Percentiles rank a stretch among this genome's conserved stretches.
These are phyloP conservation scores for Elgonia sp. DNA, from an alignment of 2,888 invertebrate species.

Conservation along the genomic window DNA sequence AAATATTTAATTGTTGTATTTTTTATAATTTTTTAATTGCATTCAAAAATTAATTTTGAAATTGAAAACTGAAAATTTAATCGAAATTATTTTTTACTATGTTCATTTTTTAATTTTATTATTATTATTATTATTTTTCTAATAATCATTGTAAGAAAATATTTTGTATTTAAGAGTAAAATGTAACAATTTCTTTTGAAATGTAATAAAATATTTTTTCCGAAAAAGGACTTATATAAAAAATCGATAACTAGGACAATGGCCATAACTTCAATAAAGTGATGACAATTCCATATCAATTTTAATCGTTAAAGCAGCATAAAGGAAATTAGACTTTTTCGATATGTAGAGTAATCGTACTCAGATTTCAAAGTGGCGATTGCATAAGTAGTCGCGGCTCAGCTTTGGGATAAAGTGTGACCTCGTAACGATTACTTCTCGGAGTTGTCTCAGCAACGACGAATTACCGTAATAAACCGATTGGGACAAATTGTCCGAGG, in stretches of 20 bases:
- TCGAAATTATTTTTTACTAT: too few species aligned
- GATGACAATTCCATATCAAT: constrained; percentile 26
- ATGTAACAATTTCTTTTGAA: too few species aligned
- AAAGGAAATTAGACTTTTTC: constrained; percentile 60
- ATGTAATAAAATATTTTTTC: too few species aligned
- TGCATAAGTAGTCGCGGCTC: constrained; percentile 47
- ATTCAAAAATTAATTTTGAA: too few species aligned
- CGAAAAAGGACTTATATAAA: neutral
- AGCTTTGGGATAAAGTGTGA: constrained; percentile 65
- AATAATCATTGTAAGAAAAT: too few species aligned
- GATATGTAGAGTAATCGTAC: constrained; percentile 43
- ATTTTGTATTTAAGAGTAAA: too few species aligned
- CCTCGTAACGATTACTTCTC: constrained; percentile 64
- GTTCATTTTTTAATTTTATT: too few species aligned
- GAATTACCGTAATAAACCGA: constrained; percentile 63
- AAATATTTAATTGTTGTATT: too few species aligned
- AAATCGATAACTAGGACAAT: constrained; percentile 28
- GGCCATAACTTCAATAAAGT: constrained; percentile 16
- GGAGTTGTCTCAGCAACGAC: constrained; percentile 26
- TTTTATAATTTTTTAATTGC: too few species aligned
- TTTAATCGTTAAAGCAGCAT: constrained; percentile 10
- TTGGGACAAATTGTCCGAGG: constrained; percentile 50
- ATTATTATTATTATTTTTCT: too few species aligned
- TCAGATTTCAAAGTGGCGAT: constrained; percentile 50
- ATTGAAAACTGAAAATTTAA: too few species aligned